Evolutionary conservation across 2,888 invertebrate genomes (phyloP), one percentile per base, ranked within the genome.

Genomic region (Axea sp.): DNA sequence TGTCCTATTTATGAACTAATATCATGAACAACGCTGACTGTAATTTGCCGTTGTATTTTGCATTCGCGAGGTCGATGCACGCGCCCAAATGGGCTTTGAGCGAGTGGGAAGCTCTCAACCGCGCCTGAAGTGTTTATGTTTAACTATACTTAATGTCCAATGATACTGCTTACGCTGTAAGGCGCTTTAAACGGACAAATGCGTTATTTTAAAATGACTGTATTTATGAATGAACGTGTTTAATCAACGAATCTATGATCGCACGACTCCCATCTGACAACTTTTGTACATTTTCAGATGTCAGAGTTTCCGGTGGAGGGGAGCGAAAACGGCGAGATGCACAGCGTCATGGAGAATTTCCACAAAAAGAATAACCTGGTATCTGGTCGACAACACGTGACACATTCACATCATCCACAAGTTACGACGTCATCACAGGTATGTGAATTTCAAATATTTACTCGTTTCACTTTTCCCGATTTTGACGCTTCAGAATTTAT

Each of bases 281-380:
- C n/a, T 24, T 51, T 62, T 64, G 82, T 82, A 1, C 2, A 1
- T 17, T n/a, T 47, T 11, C 82, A 89, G 89, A 88, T 89, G 88
- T 87, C 92, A 80, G 91, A 91, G 81, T 91, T 91, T 85, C 89
- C 90, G 73, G 89, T 90, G 85, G 92, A 92, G 88, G 90, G 90
- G 80, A 89, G 86, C 85, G 90, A 88, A 85, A 90, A 90, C 83
- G 87, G 90, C 78, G 92, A 93, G 80, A 89, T 92, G 89, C 90
- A 92, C 78, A 90, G 92, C 84, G 91, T 92, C 83, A 92, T 93
- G 90, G 93, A 93, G 88, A 93, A 92, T 88, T 90, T 93, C 80
- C 92, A 93, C 84, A 93, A 92, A 86, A 91, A 91, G 87, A 92
- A 90, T 83, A 87, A 87, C 69, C 78, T 88, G 77, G 86, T 86